Conservation (phyloP, 2,113 vertebrate species). For the Noctilio leporinus region DNA sequence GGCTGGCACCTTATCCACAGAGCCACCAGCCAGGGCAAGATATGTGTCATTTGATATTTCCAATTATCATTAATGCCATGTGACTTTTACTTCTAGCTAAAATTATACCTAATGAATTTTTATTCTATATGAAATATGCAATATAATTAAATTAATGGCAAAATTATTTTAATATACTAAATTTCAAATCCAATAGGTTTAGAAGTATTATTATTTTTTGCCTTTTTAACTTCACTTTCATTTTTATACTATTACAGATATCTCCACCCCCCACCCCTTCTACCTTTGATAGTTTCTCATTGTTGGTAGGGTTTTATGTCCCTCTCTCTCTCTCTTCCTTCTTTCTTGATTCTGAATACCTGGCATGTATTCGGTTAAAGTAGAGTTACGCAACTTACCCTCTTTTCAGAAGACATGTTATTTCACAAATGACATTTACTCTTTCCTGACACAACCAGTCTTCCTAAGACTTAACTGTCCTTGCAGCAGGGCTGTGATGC, state of each 20-base stretch:
- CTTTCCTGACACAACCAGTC: background rate
- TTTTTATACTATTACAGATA: no score
- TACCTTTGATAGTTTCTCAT: background rate
- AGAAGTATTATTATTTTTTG: background rate
- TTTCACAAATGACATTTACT: background rate
- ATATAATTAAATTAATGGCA: background rate
- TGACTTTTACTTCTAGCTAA: background rate
- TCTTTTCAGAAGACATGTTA: background rate
- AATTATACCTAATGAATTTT: background rate
- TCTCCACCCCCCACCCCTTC: no score
- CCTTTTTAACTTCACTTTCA: no score
- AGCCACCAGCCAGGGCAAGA: no score
- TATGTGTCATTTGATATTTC: background rate
- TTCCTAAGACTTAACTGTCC: background rate
- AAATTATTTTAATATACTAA: background rate
- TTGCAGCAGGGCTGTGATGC: no score
- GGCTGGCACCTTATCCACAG: no score
- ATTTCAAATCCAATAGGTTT: background rate
- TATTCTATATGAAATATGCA: background rate
- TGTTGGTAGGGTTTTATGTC: background rate
- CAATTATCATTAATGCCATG: background rate
- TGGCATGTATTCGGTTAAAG: background rate
- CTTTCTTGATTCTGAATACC: background rate
- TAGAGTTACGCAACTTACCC: background rate
- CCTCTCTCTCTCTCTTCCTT: fast-evolving